Conservation (phyloP, 1,140 invertebrate genomes). For the Drosophila cardini region DNA sequence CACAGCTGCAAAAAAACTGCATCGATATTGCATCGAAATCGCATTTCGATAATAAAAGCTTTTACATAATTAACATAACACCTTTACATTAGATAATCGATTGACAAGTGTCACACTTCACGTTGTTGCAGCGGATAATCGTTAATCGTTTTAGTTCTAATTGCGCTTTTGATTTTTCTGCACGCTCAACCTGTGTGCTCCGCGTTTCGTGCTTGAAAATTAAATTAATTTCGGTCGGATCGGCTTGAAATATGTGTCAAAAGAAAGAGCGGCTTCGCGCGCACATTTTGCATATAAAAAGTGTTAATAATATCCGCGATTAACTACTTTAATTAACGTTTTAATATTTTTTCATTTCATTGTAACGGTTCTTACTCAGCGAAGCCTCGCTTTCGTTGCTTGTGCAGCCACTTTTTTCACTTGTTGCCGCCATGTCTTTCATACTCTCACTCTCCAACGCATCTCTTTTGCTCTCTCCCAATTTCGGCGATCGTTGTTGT, state of each 20-base stretch:
- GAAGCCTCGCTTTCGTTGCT: too few relatives aligned
- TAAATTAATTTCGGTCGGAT: not conserved
- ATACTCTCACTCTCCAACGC: too few relatives aligned
- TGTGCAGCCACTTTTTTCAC: too few relatives aligned
- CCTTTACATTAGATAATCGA: too few relatives aligned
- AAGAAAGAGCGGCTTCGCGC: not conserved
- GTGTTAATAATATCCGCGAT: not conserved
- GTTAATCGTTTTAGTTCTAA: not conserved
- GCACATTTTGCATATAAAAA: not conserved
- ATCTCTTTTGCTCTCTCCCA: too few relatives aligned
- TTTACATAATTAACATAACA: too few relatives aligned
- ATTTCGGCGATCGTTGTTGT: too few relatives aligned
- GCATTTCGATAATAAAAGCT: too few relatives aligned
- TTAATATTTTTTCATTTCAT: too few relatives aligned
- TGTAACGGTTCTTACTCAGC: too few relatives aligned
- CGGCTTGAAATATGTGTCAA: slow-evolving; percentile 4
- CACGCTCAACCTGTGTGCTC: not conserved
- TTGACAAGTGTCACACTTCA: too few relatives aligned
- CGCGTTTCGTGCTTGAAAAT: not conserved
- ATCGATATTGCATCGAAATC: slow-evolving; percentile 3
- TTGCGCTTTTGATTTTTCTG: not conserved
- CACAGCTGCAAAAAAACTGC: slow-evolving; percentile 23
- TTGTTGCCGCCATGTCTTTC: too few relatives aligned
- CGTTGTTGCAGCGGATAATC: not conserved
- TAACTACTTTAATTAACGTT: not conserved